These are phyloP conservation scores for Crossocerus cetratus DNA, from an alignment of 2,888 invertebrate genomes.

Conservation along the genomic window DNA sequence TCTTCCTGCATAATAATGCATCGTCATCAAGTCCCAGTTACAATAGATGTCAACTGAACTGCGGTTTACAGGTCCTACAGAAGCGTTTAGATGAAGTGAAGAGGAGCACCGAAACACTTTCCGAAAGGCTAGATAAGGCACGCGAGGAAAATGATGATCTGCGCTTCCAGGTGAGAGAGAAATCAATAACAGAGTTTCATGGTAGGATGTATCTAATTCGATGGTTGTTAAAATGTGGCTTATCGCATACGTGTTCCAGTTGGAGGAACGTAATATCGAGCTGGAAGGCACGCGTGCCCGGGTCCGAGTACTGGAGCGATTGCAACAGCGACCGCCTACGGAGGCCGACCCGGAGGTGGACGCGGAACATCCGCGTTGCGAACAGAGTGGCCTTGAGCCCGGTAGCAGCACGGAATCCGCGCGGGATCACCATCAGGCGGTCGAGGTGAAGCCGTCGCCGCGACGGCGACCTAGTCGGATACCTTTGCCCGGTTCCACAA, in stretches of 20 bases:
- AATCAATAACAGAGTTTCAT: background rate
- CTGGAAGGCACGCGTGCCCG: slow-evolving; percentile 89
- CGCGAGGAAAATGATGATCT: slow-evolving; percentile 90
- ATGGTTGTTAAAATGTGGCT: background rate
- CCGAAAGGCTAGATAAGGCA: slow-evolving; percentile 84
- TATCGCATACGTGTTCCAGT: slow-evolving; percentile 77
- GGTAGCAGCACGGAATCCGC: slow-evolving; percentile 84
- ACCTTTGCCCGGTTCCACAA: slow-evolving; percentile 80
- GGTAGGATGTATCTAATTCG: background rate
- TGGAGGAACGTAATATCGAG: slow-evolving; percentile 90
- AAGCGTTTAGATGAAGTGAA: slow-evolving; percentile 85
- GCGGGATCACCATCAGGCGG: slow-evolving; percentile 79
- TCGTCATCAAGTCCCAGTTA: background rate
- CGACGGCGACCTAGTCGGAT: slow-evolving; percentile 84
- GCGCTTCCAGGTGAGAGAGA: slow-evolving; percentile 83
- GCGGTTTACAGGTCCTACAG: slow-evolving; percentile 82
- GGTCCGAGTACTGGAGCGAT: slow-evolving; percentile 85
- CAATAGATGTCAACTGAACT: background rate
- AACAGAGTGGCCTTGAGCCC: slow-evolving; percentile 77
- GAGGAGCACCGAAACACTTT: slow-evolving; percentile 83
- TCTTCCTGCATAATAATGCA: background rate
- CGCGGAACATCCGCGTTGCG: slow-evolving; percentile 69
- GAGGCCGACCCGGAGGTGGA: slow-evolving; percentile 75
- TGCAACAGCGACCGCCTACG: slow-evolving; percentile 77
- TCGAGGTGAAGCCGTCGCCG: slow-evolving; percentile 73